A percentile compares a stretch with the other conserved stretches of the same genome.
Conservation (phyloP, 2,888 invertebrate species). For the Uloborus plumipes region DNA sequence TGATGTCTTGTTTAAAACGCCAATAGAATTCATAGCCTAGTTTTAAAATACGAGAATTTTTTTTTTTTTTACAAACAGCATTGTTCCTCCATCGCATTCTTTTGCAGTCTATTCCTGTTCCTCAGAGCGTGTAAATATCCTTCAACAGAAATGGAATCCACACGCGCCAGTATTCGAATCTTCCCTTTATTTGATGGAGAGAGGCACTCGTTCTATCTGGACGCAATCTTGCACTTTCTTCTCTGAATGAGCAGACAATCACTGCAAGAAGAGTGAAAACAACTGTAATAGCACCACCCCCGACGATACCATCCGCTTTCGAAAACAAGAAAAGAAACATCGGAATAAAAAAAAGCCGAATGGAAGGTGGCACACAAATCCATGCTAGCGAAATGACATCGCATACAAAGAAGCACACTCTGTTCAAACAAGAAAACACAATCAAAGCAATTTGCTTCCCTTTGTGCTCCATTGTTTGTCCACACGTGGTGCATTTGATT, state of each 20-base stretch:
- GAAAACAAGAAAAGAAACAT: constrained; percentile 1
- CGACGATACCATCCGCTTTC: constrained; percentile 33
- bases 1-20: too few relatives aligned
- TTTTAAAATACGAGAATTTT: too few relatives aligned
- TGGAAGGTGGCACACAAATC: constrained; percentile 1
- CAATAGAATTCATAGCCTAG: too few relatives aligned
- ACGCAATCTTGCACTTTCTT: constrained; percentile 23
- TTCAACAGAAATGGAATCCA: too few relatives aligned
- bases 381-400: constrained; percentile 36
- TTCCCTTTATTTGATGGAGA: too few relatives aligned
- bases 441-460: constrained; percentile 23
- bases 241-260: constrained; percentile 20
- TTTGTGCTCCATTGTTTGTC: constrained; percentile 48
- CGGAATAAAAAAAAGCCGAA: neutral
- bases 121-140: too few relatives aligned
- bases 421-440: constrained; percentile 40
- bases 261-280: constrained; percentile 42
- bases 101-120: too few relatives aligned
- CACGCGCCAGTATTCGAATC: too few relatives aligned
- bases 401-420: constrained; percentile 34
- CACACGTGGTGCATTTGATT: constrained; percentile 13
- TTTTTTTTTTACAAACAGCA: too few relatives aligned
- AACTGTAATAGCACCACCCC: constrained; percentile 46
- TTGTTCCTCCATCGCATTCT: too few relatives aligned
- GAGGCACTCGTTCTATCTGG: too few relatives aligned